Base-by-base conservation (phyloP, 2,113 vertebrate genomes). In the Phrynosoma blainvillii region DNA sequence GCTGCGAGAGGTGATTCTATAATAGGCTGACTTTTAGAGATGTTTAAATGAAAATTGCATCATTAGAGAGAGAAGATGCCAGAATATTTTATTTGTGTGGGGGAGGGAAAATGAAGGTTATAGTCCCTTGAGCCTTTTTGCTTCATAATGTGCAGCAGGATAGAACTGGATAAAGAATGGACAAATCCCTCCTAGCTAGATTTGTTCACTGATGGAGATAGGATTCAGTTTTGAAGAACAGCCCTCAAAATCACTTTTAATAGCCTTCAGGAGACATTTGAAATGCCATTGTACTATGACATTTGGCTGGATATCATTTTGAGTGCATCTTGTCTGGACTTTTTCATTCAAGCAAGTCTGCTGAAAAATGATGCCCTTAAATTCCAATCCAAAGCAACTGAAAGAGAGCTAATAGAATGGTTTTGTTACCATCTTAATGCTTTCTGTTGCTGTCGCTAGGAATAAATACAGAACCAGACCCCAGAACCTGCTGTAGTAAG, bases 291-390 rank as follows among this genome's bases (percentile, higher is more conserved):
- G 47, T 82, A 62, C 71, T 86, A 70, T 82, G 23, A 82, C 82
- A 85, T 82, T 86, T 86, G 59, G 47, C 32, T 56, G 75, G 71
- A 76, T 77, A 81, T 56, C 88, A 47, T 68, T 82, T 66, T 40
- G 62, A 84, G 42, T 76, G n/a, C 73, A 81, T 85, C n/a, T 56
- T 73, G 59, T 54, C 54, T 85, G 42, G 59, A 59, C 59, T 85
- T 82, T 52, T 81, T 66, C 81, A 85, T 86, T 76, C 84, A 86
- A 89, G 84, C 11, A 86, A 86, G 81, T 32, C n/a, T 76, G 71
- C 59, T 86, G 81, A 66, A 89, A 86, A 89, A 82, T 77, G 79
- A 82, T 36, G 68, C 18, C 62, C 59, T 77, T 89, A 81, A 85
- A 86, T 82, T 89, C 73, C 84, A 77, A 86, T 86, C 32, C 84